Base-by-base conservation (phyloP, 2,797 vertebrate genomes). In the Denticeps clupeoides region DNA sequence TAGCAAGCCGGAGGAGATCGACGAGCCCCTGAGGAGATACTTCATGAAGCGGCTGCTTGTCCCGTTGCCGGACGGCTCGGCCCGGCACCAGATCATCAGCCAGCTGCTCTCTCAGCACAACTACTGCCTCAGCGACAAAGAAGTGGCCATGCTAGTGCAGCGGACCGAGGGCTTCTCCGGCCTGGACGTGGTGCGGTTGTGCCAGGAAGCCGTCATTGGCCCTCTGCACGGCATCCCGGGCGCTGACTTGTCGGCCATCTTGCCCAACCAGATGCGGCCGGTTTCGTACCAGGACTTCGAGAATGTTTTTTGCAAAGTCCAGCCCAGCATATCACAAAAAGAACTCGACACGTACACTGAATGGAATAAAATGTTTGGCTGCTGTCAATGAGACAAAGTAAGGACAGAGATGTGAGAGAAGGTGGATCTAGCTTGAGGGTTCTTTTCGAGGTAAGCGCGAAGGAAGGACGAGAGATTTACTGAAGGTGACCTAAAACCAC, bases 301-400 rank as follows among this genome's bases (percentile, higher is more conserved):
- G 86, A 94, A 90, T 76, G 90, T 92, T 68, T 93, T 97, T 86
- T 96, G 95, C 85, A 99, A 99, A 89, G 93, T 97, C 72, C 92
- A 96, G 79, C 91, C 92, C 70, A 97, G 91, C 87, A 92, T 94
- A 89, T 95, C 95, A 75, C 91, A 96, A 76, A 99, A 97, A 89
- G 91, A 99, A 83, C 87, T 97, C 48, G 93, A 99, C 80, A 91
- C 89, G 64, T 99, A 94, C 74, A 88, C 89, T 73, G 95, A 99
- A 84, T 97, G 95, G 95, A 97, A 99, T 86, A 97, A 97, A 91
- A 97, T 89, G 91, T 97, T 97, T 87, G 95, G 95, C 75, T 96
- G 93, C 81, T 89, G 87, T 88, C 95, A 96, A 80, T 97, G 82
- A 97, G 81, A 75, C 63, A 62, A n/a, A n/a, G n/a, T n/a, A n/a